Evolutionary conservation across 2,113 vertebrate species (phyloP).

Genomic region (Sorex fumeus): DNA sequence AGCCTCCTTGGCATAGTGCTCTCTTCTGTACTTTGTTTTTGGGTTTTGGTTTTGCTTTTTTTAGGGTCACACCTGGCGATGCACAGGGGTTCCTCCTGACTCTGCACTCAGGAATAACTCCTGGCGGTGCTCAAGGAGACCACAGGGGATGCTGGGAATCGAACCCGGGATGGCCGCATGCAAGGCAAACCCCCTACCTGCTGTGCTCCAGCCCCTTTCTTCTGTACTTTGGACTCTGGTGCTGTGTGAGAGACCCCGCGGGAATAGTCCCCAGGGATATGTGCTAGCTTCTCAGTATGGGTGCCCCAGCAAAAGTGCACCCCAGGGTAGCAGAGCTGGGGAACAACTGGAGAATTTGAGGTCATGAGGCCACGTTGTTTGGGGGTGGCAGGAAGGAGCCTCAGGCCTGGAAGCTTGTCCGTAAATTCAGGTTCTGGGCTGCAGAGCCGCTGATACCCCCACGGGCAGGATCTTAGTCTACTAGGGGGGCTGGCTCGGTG

Average conservation of each 20-base stretch:
- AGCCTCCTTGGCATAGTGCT: constrained; percentile 39
- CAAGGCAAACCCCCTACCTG: too few species aligned
- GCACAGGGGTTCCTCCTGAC: too few species aligned
- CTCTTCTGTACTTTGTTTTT: too few species aligned
- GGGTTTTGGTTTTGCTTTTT: too few species aligned
- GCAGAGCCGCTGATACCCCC: not conserved
- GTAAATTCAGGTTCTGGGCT: not conserved
- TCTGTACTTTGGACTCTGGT: constrained; percentile 61
- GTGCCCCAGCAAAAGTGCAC: constrained; percentile 60
- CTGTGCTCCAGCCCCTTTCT: too few species aligned
- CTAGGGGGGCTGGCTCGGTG: not conserved
- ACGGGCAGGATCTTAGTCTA: not conserved
- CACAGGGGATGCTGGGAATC: too few species aligned
- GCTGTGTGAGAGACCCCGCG: too few species aligned
- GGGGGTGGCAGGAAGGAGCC: not conserved
- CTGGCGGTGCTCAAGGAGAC: too few species aligned
- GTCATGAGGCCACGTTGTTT: constrained; percentile 24
- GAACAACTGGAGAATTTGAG: constrained; percentile 67
- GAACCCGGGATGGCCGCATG: too few species aligned
- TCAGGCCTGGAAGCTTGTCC: not conserved
- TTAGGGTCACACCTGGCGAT: too few species aligned
- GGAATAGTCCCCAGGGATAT: constrained; percentile 74
- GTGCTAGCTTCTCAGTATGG: constrained; percentile 60
- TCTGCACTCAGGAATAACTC: too few species aligned
- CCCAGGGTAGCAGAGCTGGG: constrained; percentile 32